phyloP scores from a whole-genome alignment of 2,888 invertebrate genomes.

The Cryptophagus acutangulus region DNA sequence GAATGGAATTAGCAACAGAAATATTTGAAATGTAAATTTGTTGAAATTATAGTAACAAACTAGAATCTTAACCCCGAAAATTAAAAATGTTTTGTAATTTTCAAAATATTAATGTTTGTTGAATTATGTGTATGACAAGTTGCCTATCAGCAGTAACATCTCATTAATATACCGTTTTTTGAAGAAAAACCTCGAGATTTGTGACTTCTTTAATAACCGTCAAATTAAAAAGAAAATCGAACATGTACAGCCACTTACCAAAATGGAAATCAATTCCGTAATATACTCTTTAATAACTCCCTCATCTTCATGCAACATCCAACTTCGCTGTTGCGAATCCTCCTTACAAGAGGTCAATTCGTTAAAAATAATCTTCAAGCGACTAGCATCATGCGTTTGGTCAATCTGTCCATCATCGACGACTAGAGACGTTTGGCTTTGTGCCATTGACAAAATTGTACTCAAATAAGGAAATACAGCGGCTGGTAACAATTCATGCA shows the following conservation, averaged over 20 bases:
- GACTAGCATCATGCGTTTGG: conserved; percentile 77
- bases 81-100: no score
- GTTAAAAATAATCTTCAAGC: conserved; percentile 76
- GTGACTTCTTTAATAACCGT: no score
- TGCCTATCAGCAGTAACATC: no score
- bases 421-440: conserved; percentile 56
- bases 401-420: conserved; percentile 64
- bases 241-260: conserved; percentile 56
- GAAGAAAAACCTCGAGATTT: no score
- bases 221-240: no score
- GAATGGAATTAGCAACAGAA: no score
- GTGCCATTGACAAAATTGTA: conserved; percentile 52
- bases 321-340: conserved; percentile 91
- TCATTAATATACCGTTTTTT: no score
- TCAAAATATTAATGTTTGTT: no score
- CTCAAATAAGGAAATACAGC: conserved; percentile 57
- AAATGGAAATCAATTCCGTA: conserved; percentile 73
- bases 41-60: no score
- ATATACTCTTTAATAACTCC: conserved; percentile 81
- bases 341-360: conserved; percentile 86
- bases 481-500: conserved; percentile 56
- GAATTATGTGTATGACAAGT: no score
- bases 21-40: no score
- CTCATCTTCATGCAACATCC: conserved; percentile 94
- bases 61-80: no score